A percentile compares a stretch with the other conserved stretches of the same genome.
phyloP scores from a whole-genome alignment of 2,888 invertebrate genomes.

The Molanna angustata region DNA sequence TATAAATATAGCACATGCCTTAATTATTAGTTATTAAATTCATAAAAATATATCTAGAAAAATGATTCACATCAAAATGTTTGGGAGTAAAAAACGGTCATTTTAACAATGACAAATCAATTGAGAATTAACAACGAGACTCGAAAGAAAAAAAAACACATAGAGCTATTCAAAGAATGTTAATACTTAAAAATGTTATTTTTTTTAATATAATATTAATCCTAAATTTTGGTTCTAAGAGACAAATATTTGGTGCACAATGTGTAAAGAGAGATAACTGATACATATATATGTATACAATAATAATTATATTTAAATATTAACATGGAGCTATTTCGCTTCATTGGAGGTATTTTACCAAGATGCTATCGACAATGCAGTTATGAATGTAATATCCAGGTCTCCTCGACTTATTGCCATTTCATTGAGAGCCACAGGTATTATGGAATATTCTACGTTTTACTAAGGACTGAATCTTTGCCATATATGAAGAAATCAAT shows the following conservation, averaged over 20 bases:
- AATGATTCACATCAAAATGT: constrained; percentile 32
- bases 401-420: too few species aligned
- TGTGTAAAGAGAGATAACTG: too few species aligned
- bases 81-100: constrained; percentile 26
- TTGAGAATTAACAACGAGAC: background rate
- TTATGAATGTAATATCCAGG: too few species aligned
- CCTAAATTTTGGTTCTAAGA: constrained; percentile 17
- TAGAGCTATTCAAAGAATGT: background rate
- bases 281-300: background rate
- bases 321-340: background rate
- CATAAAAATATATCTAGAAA: constrained; percentile 29
- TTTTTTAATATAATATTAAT: too few species aligned
- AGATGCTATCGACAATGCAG: too few species aligned
- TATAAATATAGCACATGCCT: constrained; percentile 12
- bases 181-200: too few species aligned
- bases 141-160: background rate
- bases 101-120: constrained; percentile 2
- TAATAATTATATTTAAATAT: background rate
- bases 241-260: background rate
- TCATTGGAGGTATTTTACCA: too few species aligned
- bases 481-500: too few species aligned
- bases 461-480: too few species aligned
- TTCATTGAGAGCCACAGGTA: too few species aligned
- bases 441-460: too few species aligned
- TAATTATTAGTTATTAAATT: constrained; percentile 11